phyloP scores from a whole-genome alignment of 2,113 vertebrate genomes.

The Suricata suricatta region DNA sequence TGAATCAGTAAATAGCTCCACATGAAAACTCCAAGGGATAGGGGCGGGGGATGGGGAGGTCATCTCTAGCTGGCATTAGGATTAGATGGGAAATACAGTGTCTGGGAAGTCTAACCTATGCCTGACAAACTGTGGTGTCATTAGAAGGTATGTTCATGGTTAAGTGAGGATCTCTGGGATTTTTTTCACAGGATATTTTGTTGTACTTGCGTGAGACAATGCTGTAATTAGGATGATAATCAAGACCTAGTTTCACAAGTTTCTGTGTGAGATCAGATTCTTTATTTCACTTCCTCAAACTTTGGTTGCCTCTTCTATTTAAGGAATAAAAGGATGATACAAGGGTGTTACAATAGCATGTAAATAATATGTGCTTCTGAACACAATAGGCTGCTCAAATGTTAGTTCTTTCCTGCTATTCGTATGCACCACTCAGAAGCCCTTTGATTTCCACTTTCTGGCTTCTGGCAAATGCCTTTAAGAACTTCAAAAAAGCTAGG shows the following conservation, averaged over 20 bases:
- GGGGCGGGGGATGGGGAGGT: fast-evolving
- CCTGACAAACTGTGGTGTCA: neutral
- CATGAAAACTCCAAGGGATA: neutral
- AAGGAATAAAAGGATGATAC: neutral
- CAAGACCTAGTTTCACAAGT: neutral
- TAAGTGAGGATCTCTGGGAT: neutral
- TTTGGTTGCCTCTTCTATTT: neutral
- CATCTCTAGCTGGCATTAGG: neutral
- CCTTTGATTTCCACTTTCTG: neutral
- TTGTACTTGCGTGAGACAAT: neutral
- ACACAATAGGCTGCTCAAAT: neutral
- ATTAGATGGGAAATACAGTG: neutral
- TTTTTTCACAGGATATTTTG: neutral
- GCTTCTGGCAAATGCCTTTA: neutral
- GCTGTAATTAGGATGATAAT: neutral
- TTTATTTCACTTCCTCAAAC: neutral
- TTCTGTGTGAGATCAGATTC: neutral
- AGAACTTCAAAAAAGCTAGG: neutral
- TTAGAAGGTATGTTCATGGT: neutral
- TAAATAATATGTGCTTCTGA: neutral
- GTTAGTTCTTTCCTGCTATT: neutral
- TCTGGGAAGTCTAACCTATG: neutral
- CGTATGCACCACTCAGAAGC: neutral
- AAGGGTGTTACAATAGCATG: neutral
- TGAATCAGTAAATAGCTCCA: neutral